These are phyloP conservation scores for Epinephelus coioides DNA, from an alignment of 2,797 vertebrate genomes.

Conservation along the genomic window DNA sequence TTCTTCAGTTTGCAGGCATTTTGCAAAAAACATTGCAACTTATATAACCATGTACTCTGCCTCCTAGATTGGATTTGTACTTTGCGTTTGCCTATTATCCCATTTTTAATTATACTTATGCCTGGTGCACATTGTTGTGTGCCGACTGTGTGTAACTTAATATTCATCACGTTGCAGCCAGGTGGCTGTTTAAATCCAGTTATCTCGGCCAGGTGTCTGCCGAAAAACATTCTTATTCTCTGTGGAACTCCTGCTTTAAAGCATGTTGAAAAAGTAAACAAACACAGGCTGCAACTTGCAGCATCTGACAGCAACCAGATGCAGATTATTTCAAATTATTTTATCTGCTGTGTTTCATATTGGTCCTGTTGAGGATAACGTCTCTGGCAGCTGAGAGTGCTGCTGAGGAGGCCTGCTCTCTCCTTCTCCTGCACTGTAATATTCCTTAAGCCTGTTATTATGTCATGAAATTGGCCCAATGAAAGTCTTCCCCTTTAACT, in stretches of 20 bases:
- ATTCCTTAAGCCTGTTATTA: slow-evolving; percentile 55
- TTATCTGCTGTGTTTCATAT: slow-evolving; percentile 35
- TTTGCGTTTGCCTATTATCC: slow-evolving; percentile 28
- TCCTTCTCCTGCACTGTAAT: slow-evolving; percentile 37
- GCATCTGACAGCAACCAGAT: slow-evolving; percentile 51
- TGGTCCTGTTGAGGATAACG: slow-evolving; percentile 22
- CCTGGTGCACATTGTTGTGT: slow-evolving; percentile 24
- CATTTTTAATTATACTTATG: slow-evolving; percentile 41
- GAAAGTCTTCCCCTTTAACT: slow-evolving; percentile 59
- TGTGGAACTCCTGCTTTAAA: slow-evolving; percentile 30
- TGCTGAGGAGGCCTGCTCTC: slow-evolving; percentile 23
- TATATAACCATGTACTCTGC: slow-evolving; percentile 4
- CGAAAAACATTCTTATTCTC: slow-evolving; percentile 5
- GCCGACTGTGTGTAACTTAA: slow-evolving; percentile 30
- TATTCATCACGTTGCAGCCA: slow-evolving; percentile 41
- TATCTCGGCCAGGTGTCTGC: slow-evolving; percentile 56
- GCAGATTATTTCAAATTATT: slow-evolving; percentile 44
- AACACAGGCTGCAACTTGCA: slow-evolving; percentile 31
- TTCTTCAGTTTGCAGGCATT: background rate
- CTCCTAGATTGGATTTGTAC: background rate
- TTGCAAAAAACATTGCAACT: background rate
- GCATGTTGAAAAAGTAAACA: slow-evolving; percentile 52
- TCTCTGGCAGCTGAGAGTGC: slow-evolving; percentile 1
- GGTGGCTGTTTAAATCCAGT: slow-evolving; percentile 53
- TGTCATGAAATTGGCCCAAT: slow-evolving; percentile 66